A percentile compares a stretch with the other conserved stretches of the same genome.
Conservation (phyloP, 2,113 vertebrate species). For the Cynoglossus semilaevis region DNA sequence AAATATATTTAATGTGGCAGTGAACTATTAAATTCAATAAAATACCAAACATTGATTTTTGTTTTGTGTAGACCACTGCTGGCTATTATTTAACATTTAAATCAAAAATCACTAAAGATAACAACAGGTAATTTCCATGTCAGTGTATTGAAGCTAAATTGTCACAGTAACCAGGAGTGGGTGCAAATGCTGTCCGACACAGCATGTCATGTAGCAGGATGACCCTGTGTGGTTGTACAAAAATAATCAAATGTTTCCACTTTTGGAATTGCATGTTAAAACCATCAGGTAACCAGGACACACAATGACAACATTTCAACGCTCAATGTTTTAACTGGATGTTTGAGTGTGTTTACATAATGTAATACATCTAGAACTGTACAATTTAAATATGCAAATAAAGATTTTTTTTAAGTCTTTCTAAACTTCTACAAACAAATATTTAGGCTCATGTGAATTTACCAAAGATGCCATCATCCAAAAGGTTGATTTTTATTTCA, state of each 20-base stretch:
- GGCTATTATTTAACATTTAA: conserved; percentile 20
- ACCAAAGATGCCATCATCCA: conserved; percentile 22
- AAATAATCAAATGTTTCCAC: not conserved
- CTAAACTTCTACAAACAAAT: too few relatives aligned
- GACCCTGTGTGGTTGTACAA: not conserved
- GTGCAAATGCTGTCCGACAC: not conserved
- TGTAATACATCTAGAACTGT: not conserved
- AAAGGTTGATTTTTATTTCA: not conserved
- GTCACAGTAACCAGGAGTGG: conserved; percentile 2
- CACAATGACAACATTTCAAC: conserved; percentile 24
- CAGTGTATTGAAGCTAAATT: not conserved
- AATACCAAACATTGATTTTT: conserved; percentile 1
- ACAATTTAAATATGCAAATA: not conserved
- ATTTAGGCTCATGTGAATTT: not conserved
- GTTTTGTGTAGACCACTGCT: not conserved
- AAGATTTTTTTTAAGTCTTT: too few relatives aligned
- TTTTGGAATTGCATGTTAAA: not conserved
- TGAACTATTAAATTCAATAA: not conserved
- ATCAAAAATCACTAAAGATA: not conserved
- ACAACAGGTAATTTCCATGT: not conserved
- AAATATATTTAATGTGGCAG: conserved; percentile 5
- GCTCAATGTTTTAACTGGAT: conserved; percentile 25
- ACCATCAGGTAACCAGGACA: not conserved
- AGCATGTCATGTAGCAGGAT: not conserved
- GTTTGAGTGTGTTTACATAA: conserved; percentile 32